Percentiles rank a stretch among this genome's conserved stretches.
phyloP scores from a whole-genome alignment of 2,888 invertebrate species.

The Zeuzera pyrina region DNA sequence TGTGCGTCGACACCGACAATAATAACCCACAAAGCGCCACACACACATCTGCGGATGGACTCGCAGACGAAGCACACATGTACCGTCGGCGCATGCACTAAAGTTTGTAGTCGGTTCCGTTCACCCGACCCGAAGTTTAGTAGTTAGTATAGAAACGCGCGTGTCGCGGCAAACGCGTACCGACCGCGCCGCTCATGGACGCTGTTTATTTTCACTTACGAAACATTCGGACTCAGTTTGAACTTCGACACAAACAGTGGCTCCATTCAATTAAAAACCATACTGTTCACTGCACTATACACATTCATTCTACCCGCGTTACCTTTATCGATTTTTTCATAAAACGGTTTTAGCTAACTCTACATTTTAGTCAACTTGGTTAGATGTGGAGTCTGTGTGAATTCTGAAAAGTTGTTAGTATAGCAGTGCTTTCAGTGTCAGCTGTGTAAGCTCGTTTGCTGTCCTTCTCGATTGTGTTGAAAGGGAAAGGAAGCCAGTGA shows the following conservation, averaged over 20 bases:
- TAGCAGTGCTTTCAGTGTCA: conserved; percentile 68
- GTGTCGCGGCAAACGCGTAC: conserved; percentile 34
- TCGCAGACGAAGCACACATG: conserved; percentile 23
- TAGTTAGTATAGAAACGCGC: conserved; percentile 43
- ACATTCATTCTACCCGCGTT: conserved; percentile 19
- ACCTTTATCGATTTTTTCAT: conserved; percentile 30
- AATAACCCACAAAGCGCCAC: conserved; percentile 52
- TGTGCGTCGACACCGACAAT: conserved; percentile 54
- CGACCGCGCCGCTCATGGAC: conserved; percentile 41
- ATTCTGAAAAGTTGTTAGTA: conserved; percentile 53
- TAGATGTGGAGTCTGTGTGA: conserved; percentile 37
- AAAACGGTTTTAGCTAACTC: conserved; percentile 28
- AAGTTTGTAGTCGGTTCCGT: conserved; percentile 33
- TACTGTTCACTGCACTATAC: conserved; percentile 23
- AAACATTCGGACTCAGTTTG: conserved; percentile 35
- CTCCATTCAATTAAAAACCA: conserved; percentile 25
- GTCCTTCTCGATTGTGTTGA: conserved; percentile 48
- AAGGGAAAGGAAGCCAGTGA: conserved; percentile 57
- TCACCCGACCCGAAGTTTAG: conserved; percentile 42
- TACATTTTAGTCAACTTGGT: conserved; percentile 28
- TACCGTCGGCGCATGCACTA: conserved; percentile 37
- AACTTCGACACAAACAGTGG: conserved; percentile 34
- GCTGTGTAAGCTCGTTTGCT: conserved; percentile 46
- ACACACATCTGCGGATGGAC: conserved; percentile 24
- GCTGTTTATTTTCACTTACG: conserved; percentile 49